Evolutionary conservation across 1,140 invertebrate species (phyloP).

Genomic region (Macrobrachium rosenbergii): DNA sequence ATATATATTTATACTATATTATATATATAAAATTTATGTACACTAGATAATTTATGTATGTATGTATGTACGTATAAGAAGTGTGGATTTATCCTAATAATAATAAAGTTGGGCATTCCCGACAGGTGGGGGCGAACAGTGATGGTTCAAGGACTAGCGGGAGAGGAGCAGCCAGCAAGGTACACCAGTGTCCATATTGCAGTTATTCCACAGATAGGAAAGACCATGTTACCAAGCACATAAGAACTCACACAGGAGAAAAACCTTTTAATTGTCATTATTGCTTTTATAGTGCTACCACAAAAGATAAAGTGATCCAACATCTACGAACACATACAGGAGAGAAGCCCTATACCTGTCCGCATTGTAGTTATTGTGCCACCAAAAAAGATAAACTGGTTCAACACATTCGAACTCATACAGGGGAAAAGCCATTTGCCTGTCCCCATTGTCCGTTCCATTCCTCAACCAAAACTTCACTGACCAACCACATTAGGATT

Average conservation of each 20-base stretch:
- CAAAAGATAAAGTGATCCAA: constrained; percentile 52
- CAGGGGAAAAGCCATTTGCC: constrained; percentile 42
- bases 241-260: constrained; percentile 54
- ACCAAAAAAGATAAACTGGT: constrained; percentile 43
- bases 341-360: constrained; percentile 49
- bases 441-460: constrained; percentile 46
- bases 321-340: constrained; percentile 51
- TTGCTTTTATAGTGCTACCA: constrained; percentile 49
- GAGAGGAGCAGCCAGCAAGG: constrained; percentile 60
- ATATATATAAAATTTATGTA: too few species aligned
- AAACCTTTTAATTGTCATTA: constrained; percentile 55
- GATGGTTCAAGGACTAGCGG: constrained; percentile 54
- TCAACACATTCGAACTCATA: constrained; percentile 48
- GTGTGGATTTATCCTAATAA: constrained; percentile 42
- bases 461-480: constrained; percentile 44
- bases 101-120: constrained; percentile 60
- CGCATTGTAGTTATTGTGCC: constrained; percentile 53
- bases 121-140: constrained; percentile 57
- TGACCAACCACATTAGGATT: constrained; percentile 49
- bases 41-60: too few species aligned
- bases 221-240: constrained; percentile 57
- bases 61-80: constrained; percentile 26
- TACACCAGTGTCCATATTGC: constrained; percentile 60
- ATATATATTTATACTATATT: too few species aligned
- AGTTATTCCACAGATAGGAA: constrained; percentile 59